Base-by-base conservation (phyloP, 2,888 invertebrate genomes). In the Drosophila vallismaia region DNA sequence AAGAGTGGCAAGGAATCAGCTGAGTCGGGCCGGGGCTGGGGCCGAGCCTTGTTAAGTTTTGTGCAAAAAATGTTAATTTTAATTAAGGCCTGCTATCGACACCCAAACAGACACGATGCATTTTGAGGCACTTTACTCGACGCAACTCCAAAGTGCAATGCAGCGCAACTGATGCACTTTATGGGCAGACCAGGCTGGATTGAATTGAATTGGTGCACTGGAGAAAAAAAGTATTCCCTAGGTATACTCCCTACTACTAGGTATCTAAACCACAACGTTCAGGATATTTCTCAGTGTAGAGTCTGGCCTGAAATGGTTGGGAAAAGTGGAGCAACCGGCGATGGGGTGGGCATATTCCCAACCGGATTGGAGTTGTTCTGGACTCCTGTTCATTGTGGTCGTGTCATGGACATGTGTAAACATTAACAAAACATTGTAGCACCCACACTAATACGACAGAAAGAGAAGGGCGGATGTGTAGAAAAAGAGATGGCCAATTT, bases 131-230 rank as follows among this genome's bases (percentile, higher is more conserved):
- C 84, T 88, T 44, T 51, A 31, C 40, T 60, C 58, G 29, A 9
- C 44, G 10, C 53, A 24, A 14, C 53, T 64, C 78, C 50, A 86
- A 78, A 81, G 85, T 84, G 84, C 84, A 84, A 62, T 76, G 88
- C 82, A 84, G 88, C 87, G 87, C 86, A 84, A 75, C 88, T 84
- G 86, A 84, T 88, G 83, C 84, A 86, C 88, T 84, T 88, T 84
- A 71, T 74, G 71, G 56, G 55, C 50, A 45, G 62, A 46, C 33
- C 48, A 29, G 63, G 14, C 46, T 31, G 63, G 40, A 31, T 62
- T 40, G 63, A 49, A 64, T 50, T 48, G 64, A 50, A 64, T 63
- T 63, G 62, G 14, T 31, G 9, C 60, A 66, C 68, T 19, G 48
- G 2, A 6, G 12, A 31, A 1, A 55, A 44, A 24, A 0, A 29